These are phyloP conservation scores for Zeugodacus cucurbitae DNA, from an alignment of 1,140 invertebrate species.

Conservation along the genomic window DNA sequence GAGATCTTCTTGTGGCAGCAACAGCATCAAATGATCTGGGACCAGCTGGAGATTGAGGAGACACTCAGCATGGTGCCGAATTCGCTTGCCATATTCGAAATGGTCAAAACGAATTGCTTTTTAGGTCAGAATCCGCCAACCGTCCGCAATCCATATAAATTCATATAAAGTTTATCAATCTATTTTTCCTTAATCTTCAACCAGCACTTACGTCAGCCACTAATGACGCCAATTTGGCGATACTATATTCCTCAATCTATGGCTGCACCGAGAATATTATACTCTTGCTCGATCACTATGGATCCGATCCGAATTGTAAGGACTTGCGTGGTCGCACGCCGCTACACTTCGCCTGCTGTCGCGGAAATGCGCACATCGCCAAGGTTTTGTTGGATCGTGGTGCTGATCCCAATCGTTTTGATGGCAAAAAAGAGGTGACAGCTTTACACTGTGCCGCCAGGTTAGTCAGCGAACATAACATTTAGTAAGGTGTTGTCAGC, in stretches of 20 bases:
- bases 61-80: constrained; percentile 67
- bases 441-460: constrained; percentile 82
- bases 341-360: constrained; percentile 80
- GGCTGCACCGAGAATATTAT: constrained; percentile 56
- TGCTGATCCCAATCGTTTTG: constrained; percentile 76
- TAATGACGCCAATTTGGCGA: constrained; percentile 57
- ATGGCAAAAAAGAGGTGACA: constrained; percentile 74
- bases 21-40: constrained; percentile 66
- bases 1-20: constrained; percentile 57
- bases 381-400: constrained; percentile 73
- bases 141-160: neutral
- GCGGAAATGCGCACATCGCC: constrained; percentile 74
- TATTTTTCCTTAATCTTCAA: neutral
- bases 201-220: constrained; percentile 53
- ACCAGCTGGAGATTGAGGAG: constrained; percentile 62
- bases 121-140: constrained; percentile 47
- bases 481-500: neutral
- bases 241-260: constrained; percentile 55
- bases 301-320: constrained; percentile 54
- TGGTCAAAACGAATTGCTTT: constrained; percentile 66
- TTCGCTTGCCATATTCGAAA: constrained; percentile 66
- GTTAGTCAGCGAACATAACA: constrained; percentile 44
- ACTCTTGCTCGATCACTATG: constrained; percentile 53
- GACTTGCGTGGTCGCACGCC: constrained; percentile 69
- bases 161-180: neutral